Conservation (phyloP, 2,797 vertebrate genomes). For the Fistularia tabacaria region DNA sequence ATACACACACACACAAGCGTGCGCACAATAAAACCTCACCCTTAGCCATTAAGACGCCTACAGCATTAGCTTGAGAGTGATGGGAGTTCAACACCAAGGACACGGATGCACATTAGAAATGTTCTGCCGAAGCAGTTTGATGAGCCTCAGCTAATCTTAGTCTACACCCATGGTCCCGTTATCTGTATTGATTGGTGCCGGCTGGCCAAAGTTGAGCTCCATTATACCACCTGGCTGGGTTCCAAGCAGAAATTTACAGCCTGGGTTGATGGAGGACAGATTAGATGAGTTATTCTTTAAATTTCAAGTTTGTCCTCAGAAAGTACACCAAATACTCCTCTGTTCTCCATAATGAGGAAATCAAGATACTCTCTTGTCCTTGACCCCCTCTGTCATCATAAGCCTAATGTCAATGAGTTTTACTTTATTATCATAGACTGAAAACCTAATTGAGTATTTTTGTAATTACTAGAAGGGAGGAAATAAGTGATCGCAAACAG, state of each 20-base stretch:
- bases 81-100: not conserved
- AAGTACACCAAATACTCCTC: too few relatives aligned
- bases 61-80: conserved; percentile 27
- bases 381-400: too few relatives aligned
- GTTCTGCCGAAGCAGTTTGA: not conserved
- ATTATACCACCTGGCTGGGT: conserved; percentile 29
- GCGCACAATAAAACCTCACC: conserved; percentile 9
- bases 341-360: too few relatives aligned
- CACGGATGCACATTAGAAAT: not conserved
- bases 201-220: conserved; percentile 15
- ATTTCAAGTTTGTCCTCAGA: too few relatives aligned
- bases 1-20: conserved; percentile 11
- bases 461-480: too few relatives aligned
- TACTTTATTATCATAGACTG: too few relatives aligned
- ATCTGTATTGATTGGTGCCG: conserved; percentile 30
- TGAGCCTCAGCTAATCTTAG: not conserved
- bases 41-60: conserved; percentile 26
- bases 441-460: too few relatives aligned
- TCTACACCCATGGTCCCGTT: conserved; percentile 15
- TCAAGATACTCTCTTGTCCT: too few relatives aligned
- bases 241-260: conserved; percentile 18
- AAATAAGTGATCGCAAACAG: too few relatives aligned
- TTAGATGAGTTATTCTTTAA: too few relatives aligned
- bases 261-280: not conserved
- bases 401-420: too few relatives aligned